Evolutionary conservation across 2,797 vertebrate species (phyloP).

Genomic region (Rallus crepitans): DNA sequence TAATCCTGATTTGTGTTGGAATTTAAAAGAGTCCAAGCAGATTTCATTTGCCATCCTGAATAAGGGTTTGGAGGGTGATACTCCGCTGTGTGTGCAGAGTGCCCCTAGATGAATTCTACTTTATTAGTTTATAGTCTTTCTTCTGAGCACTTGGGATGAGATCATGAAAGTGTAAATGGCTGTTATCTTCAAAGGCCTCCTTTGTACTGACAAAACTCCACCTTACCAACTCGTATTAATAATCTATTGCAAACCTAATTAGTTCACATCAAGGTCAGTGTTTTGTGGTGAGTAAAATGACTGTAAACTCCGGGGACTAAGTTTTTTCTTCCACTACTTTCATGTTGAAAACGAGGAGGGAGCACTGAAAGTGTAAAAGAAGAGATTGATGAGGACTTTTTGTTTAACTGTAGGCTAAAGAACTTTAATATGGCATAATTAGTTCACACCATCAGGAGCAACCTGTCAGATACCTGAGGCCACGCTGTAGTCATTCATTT

Average conservation of each 20-base stretch:
- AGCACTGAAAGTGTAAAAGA: not conserved
- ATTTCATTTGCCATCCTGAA: constrained; percentile 64
- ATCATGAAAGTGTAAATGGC: constrained; percentile 62
- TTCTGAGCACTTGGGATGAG: constrained; percentile 74
- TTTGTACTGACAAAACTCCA: constrained; percentile 51
- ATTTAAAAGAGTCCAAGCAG: constrained; percentile 71
- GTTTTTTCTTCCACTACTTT: not conserved
- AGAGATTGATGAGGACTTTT: not conserved
- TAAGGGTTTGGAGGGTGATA: constrained; percentile 42
- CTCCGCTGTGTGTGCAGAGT: constrained; percentile 22
- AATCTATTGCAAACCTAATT: constrained; percentile 72
- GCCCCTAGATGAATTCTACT: constrained; percentile 72
- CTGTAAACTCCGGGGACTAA: constrained; percentile 23
- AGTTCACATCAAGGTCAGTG: constrained; percentile 73
- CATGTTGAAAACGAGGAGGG: not conserved
- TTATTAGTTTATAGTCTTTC: constrained; percentile 73
- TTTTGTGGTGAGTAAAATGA: constrained; percentile 34
- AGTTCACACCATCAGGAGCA: constrained; percentile 7
- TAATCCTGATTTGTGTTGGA: constrained; percentile 64
- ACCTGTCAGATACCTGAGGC: not conserved
- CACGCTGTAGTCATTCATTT: not conserved
- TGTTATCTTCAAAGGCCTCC: constrained; percentile 79
- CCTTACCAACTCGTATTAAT: constrained; percentile 53
- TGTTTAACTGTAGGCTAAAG: constrained; percentile 29
- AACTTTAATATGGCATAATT: constrained; percentile 10